phyloP scores from a whole-genome alignment of 2,888 invertebrate genomes.

The Tricholauxania praeusta region DNA sequence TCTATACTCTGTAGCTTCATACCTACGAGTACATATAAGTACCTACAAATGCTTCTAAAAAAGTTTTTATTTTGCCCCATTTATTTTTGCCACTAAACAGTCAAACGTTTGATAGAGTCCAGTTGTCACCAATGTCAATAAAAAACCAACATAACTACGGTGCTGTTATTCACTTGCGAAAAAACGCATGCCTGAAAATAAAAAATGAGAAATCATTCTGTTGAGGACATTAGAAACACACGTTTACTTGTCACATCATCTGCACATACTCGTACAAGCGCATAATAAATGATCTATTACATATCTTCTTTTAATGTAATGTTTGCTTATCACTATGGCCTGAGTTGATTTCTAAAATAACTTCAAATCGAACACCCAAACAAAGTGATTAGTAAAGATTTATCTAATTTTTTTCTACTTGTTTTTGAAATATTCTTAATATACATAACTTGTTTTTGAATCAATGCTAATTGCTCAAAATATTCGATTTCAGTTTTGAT shows the following conservation, averaged over 20 bases:
- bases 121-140: constrained; percentile 16
- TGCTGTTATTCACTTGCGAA: background rate
- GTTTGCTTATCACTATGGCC: constrained; percentile 2
- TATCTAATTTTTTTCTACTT: too few relatives aligned
- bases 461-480: too few relatives aligned
- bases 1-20: too few relatives aligned
- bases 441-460: too few relatives aligned
- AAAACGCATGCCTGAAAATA: background rate
- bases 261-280: background rate
- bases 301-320: constrained; percentile 9
- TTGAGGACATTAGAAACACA: constrained; percentile 8
- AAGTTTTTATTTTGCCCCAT: background rate
- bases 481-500: too few relatives aligned
- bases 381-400: too few relatives aligned
- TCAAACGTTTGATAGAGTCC: constrained; percentile 24
- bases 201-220: constrained; percentile 5
- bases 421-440: too few relatives aligned
- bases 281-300: constrained; percentile 17
- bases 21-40: too few relatives aligned
- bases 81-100: background rate
- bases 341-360: constrained; percentile 1
- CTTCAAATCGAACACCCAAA: too few relatives aligned
- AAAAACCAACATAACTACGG: background rate
- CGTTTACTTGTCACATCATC: background rate
- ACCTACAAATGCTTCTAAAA: too few relatives aligned